Base-by-base conservation (phyloP, 2,797 vertebrate species). In the Hemibagrus guttatus region DNA sequence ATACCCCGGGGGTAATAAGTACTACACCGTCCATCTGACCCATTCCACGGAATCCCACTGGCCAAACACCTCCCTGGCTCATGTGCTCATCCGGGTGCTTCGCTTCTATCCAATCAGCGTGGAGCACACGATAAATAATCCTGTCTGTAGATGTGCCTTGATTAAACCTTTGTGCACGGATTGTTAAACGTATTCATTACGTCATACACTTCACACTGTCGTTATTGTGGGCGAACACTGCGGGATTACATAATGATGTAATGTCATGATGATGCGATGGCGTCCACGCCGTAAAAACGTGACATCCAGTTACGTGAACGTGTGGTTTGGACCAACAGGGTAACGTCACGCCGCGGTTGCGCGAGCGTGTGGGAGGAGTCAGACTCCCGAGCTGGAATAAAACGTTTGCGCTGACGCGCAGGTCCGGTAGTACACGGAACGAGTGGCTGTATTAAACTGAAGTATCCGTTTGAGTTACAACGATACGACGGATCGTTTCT, bases 41-140 rank as follows among this genome's bases (percentile, higher is more conserved):
- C 74, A 54, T 42, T 13, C 42, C 26, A 16, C 72, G 46, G 6
- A 52, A 6, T 46, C 26, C 46, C 13, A 7, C 13, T 8, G 26
- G 12, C 6, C 6, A 8, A n/a, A 83, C n/a, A 52, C 28, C n/a
- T 5, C 80, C 72, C 42, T 72, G 6, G 58, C 46, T 66, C 89
- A 89, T 83, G 90, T 91, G 90, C 63, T 66, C 56, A 91, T 92
- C 91, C 91, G 89, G 89, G 91, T 87, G 66, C 42, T 88, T 9
- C 0, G 13, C 6, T 14, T 31, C 46, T 64, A 68, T 63, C 90
- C 89, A 90, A 91, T 90, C 85, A 85, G 78, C 83, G 63, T 35
- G 28, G 31, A 87, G 64, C 61, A 86, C 39, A 1, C 1, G 13
- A 52, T 26, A 75, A 52, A 17, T n/a, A n/a, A n/a, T 13, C 28